Evolutionary conservation across 2,797 vertebrate genomes (phyloP), one percentile per base, ranked within the genome.

Genomic region (Crypturellus tataupa): DNA sequence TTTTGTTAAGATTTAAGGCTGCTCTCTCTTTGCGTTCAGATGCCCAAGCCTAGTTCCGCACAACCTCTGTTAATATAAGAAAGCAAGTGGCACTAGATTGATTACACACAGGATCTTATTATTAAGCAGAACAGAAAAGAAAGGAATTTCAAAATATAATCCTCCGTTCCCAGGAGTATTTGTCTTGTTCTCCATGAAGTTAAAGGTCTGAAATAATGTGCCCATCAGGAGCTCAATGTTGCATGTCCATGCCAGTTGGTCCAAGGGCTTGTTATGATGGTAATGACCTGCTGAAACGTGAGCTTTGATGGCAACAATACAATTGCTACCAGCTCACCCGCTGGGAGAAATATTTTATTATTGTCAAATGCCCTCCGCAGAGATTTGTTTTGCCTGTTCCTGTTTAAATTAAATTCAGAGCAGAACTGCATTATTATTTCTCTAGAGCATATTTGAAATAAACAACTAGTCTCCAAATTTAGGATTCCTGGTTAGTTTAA

Each of bases 261-360:
- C 97, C 97, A 98, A 97, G 97, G 98, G 97, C 98, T 98, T 98
- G 98, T 98, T 98, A 98, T 96, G 97, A 98, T 98, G 98, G 98
- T 98, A 98, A 98, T 98, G 98, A 98, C 98, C 98, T 97, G 94
- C 98, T 95, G 97, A 96, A 98, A 97, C 93, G 96, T 98, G 98
- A 98, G 97, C 97, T 97, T 97, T 96, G 97, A 97, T 98, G 92
- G 97, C 97, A 98, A 97, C 97, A 97, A 97, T 98, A 96, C 98
- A 97, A 98, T 98, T 97, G 97, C 98, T 97, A 97, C 97, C 85
- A 97, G 98, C 97, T 98, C 98, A 98, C 98, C 98, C 96, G 97
- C 98, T 98, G 98, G 97, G 98, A 98, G 98, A 98, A 98, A 98
- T 98, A 98, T 98, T 98, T 98, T 98, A 98, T 98, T 98, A 98